These are phyloP conservation scores for Petrolisthes manimaculis DNA, from an alignment of 2,888 invertebrate genomes.

Conservation along the genomic window DNA sequence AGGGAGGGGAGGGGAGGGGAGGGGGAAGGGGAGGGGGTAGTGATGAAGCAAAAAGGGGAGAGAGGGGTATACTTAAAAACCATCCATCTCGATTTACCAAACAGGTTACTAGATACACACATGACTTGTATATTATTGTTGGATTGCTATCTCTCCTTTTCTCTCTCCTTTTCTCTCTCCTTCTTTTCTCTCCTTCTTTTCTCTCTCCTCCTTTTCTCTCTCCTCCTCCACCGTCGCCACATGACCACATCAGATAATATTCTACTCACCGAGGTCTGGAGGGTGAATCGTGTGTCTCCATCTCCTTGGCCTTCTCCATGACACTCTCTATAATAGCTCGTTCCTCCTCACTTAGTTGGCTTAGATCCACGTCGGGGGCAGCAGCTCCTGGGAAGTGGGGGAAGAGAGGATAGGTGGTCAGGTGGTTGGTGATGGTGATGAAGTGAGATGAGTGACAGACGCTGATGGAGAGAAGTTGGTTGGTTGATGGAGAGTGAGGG, in stretches of 20 bases:
- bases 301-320: constrained; percentile 76
- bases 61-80: no score
- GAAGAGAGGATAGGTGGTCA: not conserved
- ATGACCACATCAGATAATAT: not conserved
- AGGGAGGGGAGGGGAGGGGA: no score
- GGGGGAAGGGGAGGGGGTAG: no score
- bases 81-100: no score
- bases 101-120: no score
- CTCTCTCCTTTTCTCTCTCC: not conserved
- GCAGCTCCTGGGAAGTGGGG: constrained; percentile 67
- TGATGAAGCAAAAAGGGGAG: no score
- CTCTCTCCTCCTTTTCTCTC: not conserved
- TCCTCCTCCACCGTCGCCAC: not conserved
- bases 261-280: constrained; percentile 48
- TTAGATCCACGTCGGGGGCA: constrained; percentile 74
- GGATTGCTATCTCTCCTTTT: not conserved
- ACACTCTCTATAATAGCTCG: constrained; percentile 76
- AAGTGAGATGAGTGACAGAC: not conserved
- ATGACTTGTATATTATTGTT: no score
- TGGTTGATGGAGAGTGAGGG: no score
- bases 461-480: not conserved
- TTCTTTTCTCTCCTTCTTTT: not conserved
- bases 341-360: constrained; percentile 76
- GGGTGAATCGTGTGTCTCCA: constrained; percentile 67
- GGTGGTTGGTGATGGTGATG: not conserved